Evolutionary conservation across 2,888 invertebrate genomes (phyloP).

Genomic region (Cremastinae sp.): DNA sequence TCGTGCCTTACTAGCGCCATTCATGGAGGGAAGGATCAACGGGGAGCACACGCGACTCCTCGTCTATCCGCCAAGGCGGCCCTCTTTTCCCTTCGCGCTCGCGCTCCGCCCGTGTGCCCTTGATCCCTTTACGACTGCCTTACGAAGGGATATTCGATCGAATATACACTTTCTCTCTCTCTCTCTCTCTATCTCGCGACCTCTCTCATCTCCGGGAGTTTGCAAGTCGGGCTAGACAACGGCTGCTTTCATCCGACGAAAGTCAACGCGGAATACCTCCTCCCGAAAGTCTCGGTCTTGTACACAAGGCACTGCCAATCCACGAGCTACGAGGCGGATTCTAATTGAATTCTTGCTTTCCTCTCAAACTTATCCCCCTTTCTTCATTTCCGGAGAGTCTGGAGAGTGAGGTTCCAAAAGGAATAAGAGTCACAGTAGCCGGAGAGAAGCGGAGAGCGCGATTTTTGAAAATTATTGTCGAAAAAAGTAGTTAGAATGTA

Average conservation of each 20-base stretch:
- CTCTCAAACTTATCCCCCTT: constrained; percentile 44
- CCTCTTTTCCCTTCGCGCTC: constrained; percentile 54
- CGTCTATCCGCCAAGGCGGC: constrained; percentile 31
- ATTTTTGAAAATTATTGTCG: too few relatives aligned
- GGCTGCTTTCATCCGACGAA: constrained; percentile 54
- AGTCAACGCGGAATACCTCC: constrained; percentile 53
- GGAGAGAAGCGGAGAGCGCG: too few relatives aligned
- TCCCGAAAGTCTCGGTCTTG: constrained; percentile 44
- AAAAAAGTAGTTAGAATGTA: neutral
- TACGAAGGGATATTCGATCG: constrained; percentile 67
- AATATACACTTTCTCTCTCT: constrained; percentile 35
- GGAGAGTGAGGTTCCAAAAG: neutral
- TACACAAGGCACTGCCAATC: constrained; percentile 1
- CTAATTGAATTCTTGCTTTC: constrained; percentile 67
- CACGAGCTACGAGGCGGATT: constrained; percentile 39
- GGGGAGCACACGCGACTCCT: constrained; percentile 45
- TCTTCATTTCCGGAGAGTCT: neutral
- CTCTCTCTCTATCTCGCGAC: constrained; percentile 58
- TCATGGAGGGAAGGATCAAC: constrained; percentile 55
- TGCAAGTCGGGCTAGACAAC: constrained; percentile 60
- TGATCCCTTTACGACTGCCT: constrained; percentile 76
- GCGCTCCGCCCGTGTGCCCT: constrained; percentile 60
- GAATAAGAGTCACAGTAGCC: too few relatives aligned
- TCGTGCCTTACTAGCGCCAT: constrained; percentile 48
- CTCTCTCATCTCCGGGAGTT: constrained; percentile 63